Evolutionary conservation across 2,888 invertebrate genomes (phyloP).

Genomic region (Diaphora mendica): DNA sequence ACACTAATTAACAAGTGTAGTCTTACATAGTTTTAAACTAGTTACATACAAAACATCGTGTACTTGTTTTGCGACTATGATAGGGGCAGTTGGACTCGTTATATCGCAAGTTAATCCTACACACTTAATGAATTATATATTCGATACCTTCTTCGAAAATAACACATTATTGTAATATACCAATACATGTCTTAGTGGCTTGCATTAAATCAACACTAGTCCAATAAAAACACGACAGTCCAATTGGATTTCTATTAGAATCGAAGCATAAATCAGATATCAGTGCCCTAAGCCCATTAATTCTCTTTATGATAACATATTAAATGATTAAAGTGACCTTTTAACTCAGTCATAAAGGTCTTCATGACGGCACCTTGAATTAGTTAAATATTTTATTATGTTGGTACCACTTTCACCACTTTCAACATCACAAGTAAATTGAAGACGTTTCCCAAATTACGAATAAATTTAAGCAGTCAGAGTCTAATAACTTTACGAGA

Average conservation of each 20-base stretch:
- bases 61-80: neutral
- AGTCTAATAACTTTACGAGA: constrained; percentile 7
- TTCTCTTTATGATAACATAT: constrained; percentile 47
- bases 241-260: constrained; percentile 42
- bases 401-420: neutral
- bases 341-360: constrained; percentile 42
- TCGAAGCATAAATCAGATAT: constrained; percentile 31
- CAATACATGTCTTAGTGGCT: neutral
- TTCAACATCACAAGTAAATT: constrained; percentile 20
- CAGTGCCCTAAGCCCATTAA: constrained; percentile 37
- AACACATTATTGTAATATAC: neutral
- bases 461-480: constrained; percentile 31
- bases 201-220: neutral
- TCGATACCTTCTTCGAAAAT: neutral
- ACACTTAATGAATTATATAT: neutral
- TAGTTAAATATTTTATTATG: neutral
- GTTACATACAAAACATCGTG: neutral
- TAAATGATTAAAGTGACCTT: constrained; percentile 47
- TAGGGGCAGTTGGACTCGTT: neutral
- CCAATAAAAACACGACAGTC: constrained; percentile 30
- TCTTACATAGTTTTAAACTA: neutral
- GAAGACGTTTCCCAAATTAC: constrained; percentile 12
- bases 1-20: neutral
- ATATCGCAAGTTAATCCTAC: neutral
- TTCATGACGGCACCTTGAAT: constrained; percentile 16